These are phyloP conservation scores for Acanthaster planci DNA, from an alignment of 35 echinoderm and acorn worm species.

Conservation along the genomic window DNA sequence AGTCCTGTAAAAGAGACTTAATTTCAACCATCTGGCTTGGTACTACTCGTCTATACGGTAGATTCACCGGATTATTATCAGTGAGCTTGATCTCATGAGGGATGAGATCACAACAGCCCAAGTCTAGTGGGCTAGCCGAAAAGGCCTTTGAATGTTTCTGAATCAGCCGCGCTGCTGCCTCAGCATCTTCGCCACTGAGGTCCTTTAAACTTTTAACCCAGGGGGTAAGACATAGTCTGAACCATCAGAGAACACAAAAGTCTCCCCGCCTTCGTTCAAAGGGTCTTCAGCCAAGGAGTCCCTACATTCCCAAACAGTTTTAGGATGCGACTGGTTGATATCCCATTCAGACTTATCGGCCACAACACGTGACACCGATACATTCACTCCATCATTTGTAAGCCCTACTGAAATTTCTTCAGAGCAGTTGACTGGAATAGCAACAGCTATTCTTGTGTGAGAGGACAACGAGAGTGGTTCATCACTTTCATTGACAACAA, in stretches of 20 bases:
- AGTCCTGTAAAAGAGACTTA: constrained; percentile 12
- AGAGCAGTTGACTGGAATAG: neutral
- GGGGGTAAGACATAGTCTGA: neutral
- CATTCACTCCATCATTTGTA: neutral
- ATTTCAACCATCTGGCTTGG: constrained; percentile 37
- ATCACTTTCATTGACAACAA: neutral
- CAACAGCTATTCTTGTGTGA: neutral
- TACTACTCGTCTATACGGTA: constrained; percentile 17
- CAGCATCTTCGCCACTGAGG: neutral
- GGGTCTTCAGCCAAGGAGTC: neutral
- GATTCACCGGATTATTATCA: constrained; percentile 15
- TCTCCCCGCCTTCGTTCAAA: neutral
- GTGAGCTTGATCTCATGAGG: constrained; percentile 46
- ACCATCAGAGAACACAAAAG: neutral
- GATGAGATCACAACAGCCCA: constrained; percentile 53
- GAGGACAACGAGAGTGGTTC: neutral
- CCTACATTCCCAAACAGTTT: neutral
- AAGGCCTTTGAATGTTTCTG: neutral
- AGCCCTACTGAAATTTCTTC: neutral
- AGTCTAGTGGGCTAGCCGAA: too few relatives aligned
- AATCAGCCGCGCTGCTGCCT: constrained; percentile 1
- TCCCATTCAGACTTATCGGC: neutral
- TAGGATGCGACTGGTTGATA: neutral
- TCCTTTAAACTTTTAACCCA: neutral
- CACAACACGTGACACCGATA: neutral